phyloP scores from a whole-genome alignment of 2,797 vertebrate species.

The Cryptoblepharus egeriae region DNA sequence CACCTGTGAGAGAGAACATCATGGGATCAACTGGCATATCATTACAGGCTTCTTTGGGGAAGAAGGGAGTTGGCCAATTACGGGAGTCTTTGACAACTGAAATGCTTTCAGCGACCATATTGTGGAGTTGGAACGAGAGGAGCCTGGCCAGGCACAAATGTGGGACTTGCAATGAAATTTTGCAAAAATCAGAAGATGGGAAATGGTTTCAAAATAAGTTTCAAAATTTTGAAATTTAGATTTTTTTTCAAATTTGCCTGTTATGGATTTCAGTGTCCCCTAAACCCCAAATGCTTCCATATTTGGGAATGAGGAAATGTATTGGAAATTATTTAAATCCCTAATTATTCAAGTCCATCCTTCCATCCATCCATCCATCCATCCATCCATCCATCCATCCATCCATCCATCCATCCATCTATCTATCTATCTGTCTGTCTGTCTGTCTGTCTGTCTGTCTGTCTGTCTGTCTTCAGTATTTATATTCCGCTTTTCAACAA shows the following conservation, averaged over 20 bases:
- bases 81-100: conserved; percentile 26
- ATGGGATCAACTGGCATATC: background rate
- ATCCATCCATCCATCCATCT: no score
- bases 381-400: no score
- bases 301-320: background rate
- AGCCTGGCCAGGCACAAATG: background rate
- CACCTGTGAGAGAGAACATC: no score
- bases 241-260: background rate
- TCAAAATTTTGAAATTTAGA: background rate
- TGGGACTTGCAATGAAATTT: background rate
- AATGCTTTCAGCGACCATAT: background rate
- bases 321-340: background rate
- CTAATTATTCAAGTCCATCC: no score
- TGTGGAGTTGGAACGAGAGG: background rate
- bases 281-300: background rate
- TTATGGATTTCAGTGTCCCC: background rate
- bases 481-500: no score
- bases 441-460: no score
- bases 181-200: no score
- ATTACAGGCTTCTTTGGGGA: conserved; percentile 31
- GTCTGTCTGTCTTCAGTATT: no score
- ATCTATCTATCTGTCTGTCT: no score
- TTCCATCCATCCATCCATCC: no score
- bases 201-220: background rate
- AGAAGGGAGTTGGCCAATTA: conserved; percentile 44